Evolutionary conservation across 2,113 vertebrate species (phyloP), one percentile per base, ranked within the genome.

Genomic region (Cyprinus carpio): DNA sequence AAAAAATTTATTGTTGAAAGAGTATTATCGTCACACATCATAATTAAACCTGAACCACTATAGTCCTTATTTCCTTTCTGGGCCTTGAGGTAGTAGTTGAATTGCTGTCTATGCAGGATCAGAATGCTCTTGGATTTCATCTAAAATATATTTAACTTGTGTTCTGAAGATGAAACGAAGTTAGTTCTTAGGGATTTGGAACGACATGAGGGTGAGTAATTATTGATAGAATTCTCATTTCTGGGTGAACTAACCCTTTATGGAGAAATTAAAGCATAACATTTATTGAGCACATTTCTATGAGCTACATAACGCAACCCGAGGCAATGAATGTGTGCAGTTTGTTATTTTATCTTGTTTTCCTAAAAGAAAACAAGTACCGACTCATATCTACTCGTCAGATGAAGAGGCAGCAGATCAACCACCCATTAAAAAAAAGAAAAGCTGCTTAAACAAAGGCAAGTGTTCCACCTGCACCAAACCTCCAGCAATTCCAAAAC

Each of bases 401-500:
- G 67, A 71, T n/a, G 69, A 72, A 11, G 37, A 72, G 37, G 69
- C 20, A 72, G 69, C 34, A 72, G 69, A 72, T 43, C 37, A 10
- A 65, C 9, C 37, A 72, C 18, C 69, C 7, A 9, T 40, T n/a
- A n/a, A 72, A 72, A 72, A 72, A 72, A 72, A 72, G 69, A 72
- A 72, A 72, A 72, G 4, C 4, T 23, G 20, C 34, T n/a, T n/a
- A 72, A 8, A 40, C 69, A 72, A 43, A 72, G n/a, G 69, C 20
- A n/a, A 43, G 69, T 43, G 69, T 72, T 72, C 34, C 69, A 43
- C 37, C 37, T 4, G 37, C 37, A 72, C 69, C 37, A 9, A 72
- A n/a, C 34, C 69, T 72, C 69, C 37, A 72, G 20, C 37, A n/a
- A 23, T 72, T 40, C 37, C 69, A 40, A 72, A 72, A 72, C 20